Base-by-base conservation (phyloP, 2,888 invertebrate species). In the Pseudococcus jackbeardsleyi region DNA sequence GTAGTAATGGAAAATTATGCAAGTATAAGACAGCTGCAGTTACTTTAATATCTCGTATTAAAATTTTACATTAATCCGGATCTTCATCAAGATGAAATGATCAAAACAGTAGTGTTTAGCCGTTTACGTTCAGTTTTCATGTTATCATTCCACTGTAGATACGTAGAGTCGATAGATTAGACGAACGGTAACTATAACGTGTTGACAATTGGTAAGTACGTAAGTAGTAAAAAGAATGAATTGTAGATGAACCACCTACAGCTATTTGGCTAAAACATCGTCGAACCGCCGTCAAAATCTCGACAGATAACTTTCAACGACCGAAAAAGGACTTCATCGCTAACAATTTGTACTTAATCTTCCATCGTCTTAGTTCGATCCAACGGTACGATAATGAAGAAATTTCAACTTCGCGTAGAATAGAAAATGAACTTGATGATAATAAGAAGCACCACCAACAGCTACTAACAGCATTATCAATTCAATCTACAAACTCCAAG, bases 1-100 rank as follows among this genome's bases (percentile, higher is more conserved):
- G 22, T 15, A 22, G 15, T 72, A 72, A 72, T 72, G 68, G 68
- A 72, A 72, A 72, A 72, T 72, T 72, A 72, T 72, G 68, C 68
- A 72, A 22, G 68, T 26, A 72, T 72, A 72, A 5, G 26, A 72
- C 68, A 72, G 33, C 26, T 33, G 26, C 26, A 33, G 26, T 33
- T 33, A 2, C 26, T 33, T 33, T 33, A 33, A 33, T 33, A 33
- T 72, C 68, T 72, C 26, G 68, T 72, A 2, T 26, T 12, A 72
- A 72, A 72, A 72, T 72, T 72, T 72, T 33, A 26, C 33, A 26
- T 72, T 72, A 72, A 72, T 72, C 68, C 15, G 59, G n/a, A 19
- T 59, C 6, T 59, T 19, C 7, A 59, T 5, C 5, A n/a, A 33
- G 11, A 2, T 72, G 15, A 2, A 64, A 64, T 72, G 33, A 72